Evolutionary conservation across 2,113 vertebrate species (phyloP), one percentile per base, ranked within the genome.

Genomic region (Ciconia maguari): DNA sequence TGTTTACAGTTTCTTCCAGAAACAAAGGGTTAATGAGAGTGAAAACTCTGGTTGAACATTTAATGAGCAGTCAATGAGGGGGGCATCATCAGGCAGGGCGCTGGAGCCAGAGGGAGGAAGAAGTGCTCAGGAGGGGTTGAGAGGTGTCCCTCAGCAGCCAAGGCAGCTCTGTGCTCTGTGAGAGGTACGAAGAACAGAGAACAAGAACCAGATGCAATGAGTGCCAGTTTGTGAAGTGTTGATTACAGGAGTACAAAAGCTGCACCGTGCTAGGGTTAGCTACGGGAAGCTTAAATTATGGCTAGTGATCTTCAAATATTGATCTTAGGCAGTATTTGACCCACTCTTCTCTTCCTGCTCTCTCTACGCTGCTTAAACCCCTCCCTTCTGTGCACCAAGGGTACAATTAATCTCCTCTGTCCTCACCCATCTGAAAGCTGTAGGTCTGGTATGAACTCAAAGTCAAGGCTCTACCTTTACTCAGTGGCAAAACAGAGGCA

Each of bases 141-240:
- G 9, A 48, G 34, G 32, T 75, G 13, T 51, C 17, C 48, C 19
- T 16, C 0, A 0, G 32, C n/a, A 22, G 3, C 26, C 51, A 70
- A 36, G 57, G 16, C 30, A 69, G 38, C 27, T 41, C 21, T 25
- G 6, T 15, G 30, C 4, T 27, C 19, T 54, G 6, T 15, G 32
- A 49, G n/a, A 60, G 8, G 13, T 18, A 26, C 18, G 27, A 46
- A 60, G 49, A 74, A 18, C 22, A 48, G 44, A 74, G 54, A 36
- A 44, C 42, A 48, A 58, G 36, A 51, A 22, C 13, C 17, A 83
- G 55, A 27, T 32, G 18, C 32, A 44, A 52, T 19, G 48, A 89
- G 70, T 69, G 54, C 26, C 19, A 48, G 9, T 58, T 26, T 44
- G n/a, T 44, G 34, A 75, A 65, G 15, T 17, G 7, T 15, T 87